Base-by-base conservation (phyloP, 1,140 invertebrate genomes). In the Limonius californicus region DNA sequence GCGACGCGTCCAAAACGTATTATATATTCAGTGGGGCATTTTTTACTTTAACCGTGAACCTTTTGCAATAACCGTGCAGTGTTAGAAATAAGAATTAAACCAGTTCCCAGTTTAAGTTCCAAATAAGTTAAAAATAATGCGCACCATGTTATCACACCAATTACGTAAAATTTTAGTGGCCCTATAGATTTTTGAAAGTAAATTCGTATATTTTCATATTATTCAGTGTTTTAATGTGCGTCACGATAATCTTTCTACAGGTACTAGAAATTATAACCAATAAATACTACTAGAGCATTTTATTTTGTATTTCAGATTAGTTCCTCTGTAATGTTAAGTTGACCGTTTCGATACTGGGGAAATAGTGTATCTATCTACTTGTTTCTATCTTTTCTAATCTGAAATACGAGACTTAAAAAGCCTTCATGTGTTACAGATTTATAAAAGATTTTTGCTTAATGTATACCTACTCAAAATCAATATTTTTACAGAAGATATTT, bases 151-250 rank as follows among this genome's bases (percentile, higher is more conserved):
- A 63, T 66, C 59, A 69, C 65, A 67, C 62, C 65, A 69, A 69
- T 56, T 35, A 62, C 59, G 60, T 50, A 56, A 60, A 64, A 23
- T 32, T 63, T 63, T 57, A 57, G 65, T 63, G 61, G 50, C 57
- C 63, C 62, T 64, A 54, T 68, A 68, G 55, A 62, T 16, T 59
- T 59, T 66, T 53, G 57, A 63, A 73, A 14, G 9, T 18, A 50
- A 69, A 69, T 66, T 63, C 23, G 68, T 73, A 67, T 73, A 72
- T 73, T 73, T 73, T 73, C 72, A 53, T 70, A 70, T 63, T 70
- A 58, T 60, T 63, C 50, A 66, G 63, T 62, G 68, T 72, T 71
- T 71, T 61, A 63, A 72, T 60, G 68, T 74, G 74, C 74, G 73
- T 73, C 65, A 73, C 61, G 74, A 76, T 76, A 76, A 76, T 75